Base-by-base conservation (phyloP, 30 jellyfish, hydroid and myxozoan species). In the Aurelia aurita region DNA sequence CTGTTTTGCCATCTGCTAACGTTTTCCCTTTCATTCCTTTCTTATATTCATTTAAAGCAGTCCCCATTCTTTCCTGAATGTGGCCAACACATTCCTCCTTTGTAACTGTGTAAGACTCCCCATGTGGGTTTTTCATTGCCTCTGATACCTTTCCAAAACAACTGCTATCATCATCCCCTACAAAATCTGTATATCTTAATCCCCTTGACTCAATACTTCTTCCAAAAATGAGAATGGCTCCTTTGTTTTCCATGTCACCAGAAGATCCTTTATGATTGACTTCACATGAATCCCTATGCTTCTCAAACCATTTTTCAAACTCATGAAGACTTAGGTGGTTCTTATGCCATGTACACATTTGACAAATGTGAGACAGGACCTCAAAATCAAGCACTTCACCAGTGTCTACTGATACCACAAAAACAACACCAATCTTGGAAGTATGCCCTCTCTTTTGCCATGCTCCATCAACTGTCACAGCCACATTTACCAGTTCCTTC, bases 111-210 rank as follows among this genome's bases (percentile, higher is more conserved):
- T 43, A 71, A 19, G 19, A 28, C 27, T 71, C 65, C 39, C 69
- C 67, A 72, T 43, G 31, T 31, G 26, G 22, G 22, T 23, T 54
- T 60, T 54, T 63, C 18, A 77, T 11, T 12, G 88, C 88, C 58
- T 22, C 80, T 78, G 59, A 11, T 13, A 78, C 80, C 12, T 43
- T 78, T 51, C 71, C 70, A 60, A 60, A 77, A 29, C 89, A 6
- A 58, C 67, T 35, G 62, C 74, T 69, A 43, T 58, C 80, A 27
- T 89, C 93, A 72, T 84, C 88, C 31, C 92, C 92, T 44, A 82
- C 87, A 68, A 82, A 67, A 7, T n/a, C 45, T 5, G 65, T 46
- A 23, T 82, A 82, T 39, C 28, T 73, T 6, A 82, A 47, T 3
- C 69, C 78, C 54, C 80, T 55, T 8, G 32, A 25, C 31, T 78